A percentile compares a stretch with the other conserved stretches of the same genome.
Conservation (phyloP, 2,888 invertebrate species). For the Calameuta pallipes region DNA sequence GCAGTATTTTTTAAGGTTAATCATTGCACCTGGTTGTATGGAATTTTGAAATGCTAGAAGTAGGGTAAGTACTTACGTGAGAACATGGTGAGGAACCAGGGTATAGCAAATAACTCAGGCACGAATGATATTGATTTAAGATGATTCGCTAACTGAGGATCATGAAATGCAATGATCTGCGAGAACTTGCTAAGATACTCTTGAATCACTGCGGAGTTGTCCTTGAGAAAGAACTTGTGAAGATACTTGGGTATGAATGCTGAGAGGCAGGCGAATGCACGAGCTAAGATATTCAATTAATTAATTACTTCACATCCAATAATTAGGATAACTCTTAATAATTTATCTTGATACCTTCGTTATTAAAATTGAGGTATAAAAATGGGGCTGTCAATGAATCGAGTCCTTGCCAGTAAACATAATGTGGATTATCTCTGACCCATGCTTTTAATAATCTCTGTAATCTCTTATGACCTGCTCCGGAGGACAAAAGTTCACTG, state of each 20-base stretch:
- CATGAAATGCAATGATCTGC: slow-evolving; percentile 95
- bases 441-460: slow-evolving; percentile 96
- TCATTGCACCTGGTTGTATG: slow-evolving; percentile 4
- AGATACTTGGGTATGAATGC: slow-evolving; percentile 96
- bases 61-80: slow-evolving; percentile 80
- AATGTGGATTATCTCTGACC: slow-evolving; percentile 93
- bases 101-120: slow-evolving; percentile 97
- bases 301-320: neutral
- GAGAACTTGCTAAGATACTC: slow-evolving; percentile 98
- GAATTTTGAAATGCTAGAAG: neutral
- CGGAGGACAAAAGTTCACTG: slow-evolving; percentile 94
- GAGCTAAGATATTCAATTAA: slow-evolving; percentile 72
- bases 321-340: neutral
- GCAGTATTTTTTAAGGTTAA: neutral
- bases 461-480: slow-evolving; percentile 90
- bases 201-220: slow-evolving; percentile 96
- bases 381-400: slow-evolving; percentile 99
- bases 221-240: slow-evolving; percentile 96
- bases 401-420: slow-evolving; percentile 99
- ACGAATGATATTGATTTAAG: slow-evolving; percentile 92
- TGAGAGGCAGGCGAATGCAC: slow-evolving; percentile 94
- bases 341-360: slow-evolving; percentile 79
- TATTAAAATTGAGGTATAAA: slow-evolving; percentile 94
- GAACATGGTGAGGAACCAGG: slow-evolving; percentile 99
- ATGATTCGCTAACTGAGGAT: slow-evolving; percentile 91